These are phyloP conservation scores for Rugalucina vietnamica DNA, from an alignment of 2,888 invertebrate genomes.

Conservation along the genomic window DNA sequence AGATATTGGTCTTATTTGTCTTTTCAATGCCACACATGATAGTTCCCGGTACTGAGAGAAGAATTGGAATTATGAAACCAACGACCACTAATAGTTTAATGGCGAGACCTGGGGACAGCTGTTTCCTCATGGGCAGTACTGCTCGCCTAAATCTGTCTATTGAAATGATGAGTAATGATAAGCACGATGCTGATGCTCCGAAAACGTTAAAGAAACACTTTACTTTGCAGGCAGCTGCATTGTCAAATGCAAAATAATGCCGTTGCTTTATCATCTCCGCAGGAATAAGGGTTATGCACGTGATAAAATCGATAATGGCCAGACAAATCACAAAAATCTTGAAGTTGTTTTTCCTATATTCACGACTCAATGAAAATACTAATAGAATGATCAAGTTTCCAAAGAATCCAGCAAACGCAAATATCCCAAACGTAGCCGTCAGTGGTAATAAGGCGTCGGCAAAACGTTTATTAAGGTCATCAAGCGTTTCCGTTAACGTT, in stretches of 20 bases:
- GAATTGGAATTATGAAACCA: slow-evolving; percentile 35
- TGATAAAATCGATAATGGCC: slow-evolving; percentile 53
- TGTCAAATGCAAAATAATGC: slow-evolving; percentile 51
- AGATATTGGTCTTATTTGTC: slow-evolving; percentile 38
- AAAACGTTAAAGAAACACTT: slow-evolving; percentile 61
- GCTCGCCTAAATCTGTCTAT: slow-evolving; percentile 56
- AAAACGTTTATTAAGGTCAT: slow-evolving; percentile 46
- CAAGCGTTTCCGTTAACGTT: slow-evolving; percentile 32
- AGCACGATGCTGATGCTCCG: slow-evolving; percentile 47
- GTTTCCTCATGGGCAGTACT: slow-evolving; percentile 52
- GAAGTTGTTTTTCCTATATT: slow-evolving; percentile 55
- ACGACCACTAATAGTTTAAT: slow-evolving; percentile 39
- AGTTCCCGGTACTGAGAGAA: slow-evolving; percentile 50
- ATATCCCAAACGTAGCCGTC: slow-evolving; percentile 50
- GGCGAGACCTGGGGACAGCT: slow-evolving; percentile 42
- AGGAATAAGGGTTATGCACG: slow-evolving; percentile 52
- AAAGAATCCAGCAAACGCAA: slow-evolving; percentile 46
- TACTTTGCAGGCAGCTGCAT: slow-evolving; percentile 42
- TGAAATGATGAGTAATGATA: slow-evolving; percentile 53
- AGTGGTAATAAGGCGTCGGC: slow-evolving; percentile 46
- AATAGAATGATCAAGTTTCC: slow-evolving; percentile 51
- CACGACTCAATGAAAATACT: slow-evolving; percentile 52
- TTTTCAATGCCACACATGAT: slow-evolving; percentile 56
- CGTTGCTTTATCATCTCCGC: slow-evolving; percentile 58
- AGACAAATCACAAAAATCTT: slow-evolving; percentile 58